Evolutionary conservation across 2,888 invertebrate species (phyloP).

Genomic region (Noctua pronuba): DNA sequence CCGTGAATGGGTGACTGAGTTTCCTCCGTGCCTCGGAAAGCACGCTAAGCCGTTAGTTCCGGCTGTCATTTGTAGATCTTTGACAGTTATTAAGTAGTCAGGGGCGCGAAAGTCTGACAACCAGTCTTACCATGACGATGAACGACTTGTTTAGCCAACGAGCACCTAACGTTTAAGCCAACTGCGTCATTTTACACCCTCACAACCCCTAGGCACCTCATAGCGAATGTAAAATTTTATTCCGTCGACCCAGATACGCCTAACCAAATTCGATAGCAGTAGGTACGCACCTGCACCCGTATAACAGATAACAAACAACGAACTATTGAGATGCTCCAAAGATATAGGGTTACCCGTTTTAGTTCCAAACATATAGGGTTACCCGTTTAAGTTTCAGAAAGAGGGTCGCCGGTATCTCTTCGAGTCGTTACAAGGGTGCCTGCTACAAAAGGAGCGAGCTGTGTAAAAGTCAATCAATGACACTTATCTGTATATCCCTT

Average conservation of each 20-base stretch:
- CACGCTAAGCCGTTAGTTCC: no score
- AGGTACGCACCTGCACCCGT: constrained; percentile 71
- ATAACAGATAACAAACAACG: constrained; percentile 61
- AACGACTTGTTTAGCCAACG: neutral
- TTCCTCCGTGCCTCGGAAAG: neutral
- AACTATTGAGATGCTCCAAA: constrained; percentile 60
- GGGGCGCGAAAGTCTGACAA: no score
- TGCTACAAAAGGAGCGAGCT: constrained; percentile 49
- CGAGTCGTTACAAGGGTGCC: constrained; percentile 56
- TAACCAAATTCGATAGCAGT: constrained; percentile 70
- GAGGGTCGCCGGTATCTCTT: constrained; percentile 60
- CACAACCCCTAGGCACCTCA: neutral
- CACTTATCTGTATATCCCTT: constrained; percentile 51
- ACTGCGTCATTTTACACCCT: neutral
- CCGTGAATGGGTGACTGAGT: neutral
- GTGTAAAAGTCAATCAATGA: constrained; percentile 61
- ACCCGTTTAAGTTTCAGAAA: constrained; percentile 56
- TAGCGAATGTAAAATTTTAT: constrained; percentile 70
- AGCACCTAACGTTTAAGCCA: neutral
- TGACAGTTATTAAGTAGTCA: no score
- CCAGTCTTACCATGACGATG: no score
- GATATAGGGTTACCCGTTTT: constrained; percentile 58
- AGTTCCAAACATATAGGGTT: constrained; percentile 56
- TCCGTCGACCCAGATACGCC: constrained; percentile 68
- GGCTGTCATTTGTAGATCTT: neutral